Evolutionary conservation across 2,797 vertebrate species (phyloP).

Genomic region (Microhierax caerulescens): DNA sequence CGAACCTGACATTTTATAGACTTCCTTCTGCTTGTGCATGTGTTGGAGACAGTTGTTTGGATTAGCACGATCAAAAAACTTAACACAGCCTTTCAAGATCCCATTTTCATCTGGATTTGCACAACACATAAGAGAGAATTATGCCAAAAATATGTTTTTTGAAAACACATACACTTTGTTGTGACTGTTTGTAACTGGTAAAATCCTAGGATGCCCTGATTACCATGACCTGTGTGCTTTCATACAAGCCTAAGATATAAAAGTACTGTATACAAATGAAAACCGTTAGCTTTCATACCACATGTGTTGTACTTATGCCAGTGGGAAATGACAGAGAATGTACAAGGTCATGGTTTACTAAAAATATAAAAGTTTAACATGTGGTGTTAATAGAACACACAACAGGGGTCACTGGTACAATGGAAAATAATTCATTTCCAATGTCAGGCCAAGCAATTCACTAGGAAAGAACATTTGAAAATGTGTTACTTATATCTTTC

Average conservation of each 20-base stretch:
- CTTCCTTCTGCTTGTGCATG: conserved; percentile 52
- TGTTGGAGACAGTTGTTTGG: conserved; percentile 57
- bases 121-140: neutral
- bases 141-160: conserved; percentile 66
- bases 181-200: conserved; percentile 46
- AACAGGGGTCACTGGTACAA: conserved; percentile 66
- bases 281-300: conserved; percentile 60
- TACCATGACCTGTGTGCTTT: conserved; percentile 31
- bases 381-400: conserved; percentile 77
- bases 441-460: conserved; percentile 54
- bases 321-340: conserved; percentile 67
- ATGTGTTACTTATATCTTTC: conserved; percentile 35
- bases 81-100: conserved; percentile 59
- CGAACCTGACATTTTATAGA: conserved; percentile 55
- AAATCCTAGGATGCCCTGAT: conserved; percentile 51
- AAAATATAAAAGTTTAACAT: conserved; percentile 70
- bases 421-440: conserved; percentile 68
- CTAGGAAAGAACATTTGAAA: conserved; percentile 47
- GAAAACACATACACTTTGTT: conserved; percentile 36
- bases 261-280: conserved; percentile 55
- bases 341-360: conserved; percentile 71
- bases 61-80: conserved; percentile 49
- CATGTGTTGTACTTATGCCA: conserved; percentile 58
- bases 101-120: conserved; percentile 65
- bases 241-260: neutral